These are phyloP conservation scores for Puffinus mauretanicus DNA, from an alignment of 2,113 vertebrate genomes.

Conservation along the genomic window DNA sequence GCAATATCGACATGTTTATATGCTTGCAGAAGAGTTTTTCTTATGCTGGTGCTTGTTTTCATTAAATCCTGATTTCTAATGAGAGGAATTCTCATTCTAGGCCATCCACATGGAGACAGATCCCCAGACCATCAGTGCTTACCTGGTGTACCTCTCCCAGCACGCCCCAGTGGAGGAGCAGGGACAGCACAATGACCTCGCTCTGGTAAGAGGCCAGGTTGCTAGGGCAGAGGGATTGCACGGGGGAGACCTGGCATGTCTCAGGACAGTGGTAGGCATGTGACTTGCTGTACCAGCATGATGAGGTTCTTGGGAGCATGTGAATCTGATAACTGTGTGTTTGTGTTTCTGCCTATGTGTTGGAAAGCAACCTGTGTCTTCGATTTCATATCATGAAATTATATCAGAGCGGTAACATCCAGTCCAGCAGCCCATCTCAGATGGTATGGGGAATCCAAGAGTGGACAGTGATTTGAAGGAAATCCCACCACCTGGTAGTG, in stretches of 20 bases:
- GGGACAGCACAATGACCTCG: conserved; percentile 90
- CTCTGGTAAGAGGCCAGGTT: conserved; percentile 80
- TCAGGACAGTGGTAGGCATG: neutral
- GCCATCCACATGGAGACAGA: conserved; percentile 98
- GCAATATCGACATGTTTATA: rapidly evolving
- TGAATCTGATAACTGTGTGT: neutral
- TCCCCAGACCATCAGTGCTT: conserved; percentile 95
- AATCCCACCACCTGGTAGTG: neutral
- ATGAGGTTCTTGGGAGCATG: neutral
- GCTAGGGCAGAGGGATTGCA: neutral
- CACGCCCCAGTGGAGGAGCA: conserved; percentile 95
- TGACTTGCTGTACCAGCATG: neutral
- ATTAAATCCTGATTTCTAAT: neutral
- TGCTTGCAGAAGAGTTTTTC: neutral
- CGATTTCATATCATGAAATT: neutral
- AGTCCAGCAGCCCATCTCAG: neutral
- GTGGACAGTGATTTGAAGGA: neutral
- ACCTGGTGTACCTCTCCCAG: conserved; percentile 96
- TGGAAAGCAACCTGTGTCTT: neutral
- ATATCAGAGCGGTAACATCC: neutral
- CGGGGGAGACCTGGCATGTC: neutral
- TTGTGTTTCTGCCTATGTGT: neutral
- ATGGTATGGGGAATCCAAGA: neutral
- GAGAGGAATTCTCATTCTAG: conserved; percentile 54
- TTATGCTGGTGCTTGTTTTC: neutral